phyloP scores from a whole-genome alignment of 64 coral and sea anemone species.

The Actinia tenebrosa region DNA sequence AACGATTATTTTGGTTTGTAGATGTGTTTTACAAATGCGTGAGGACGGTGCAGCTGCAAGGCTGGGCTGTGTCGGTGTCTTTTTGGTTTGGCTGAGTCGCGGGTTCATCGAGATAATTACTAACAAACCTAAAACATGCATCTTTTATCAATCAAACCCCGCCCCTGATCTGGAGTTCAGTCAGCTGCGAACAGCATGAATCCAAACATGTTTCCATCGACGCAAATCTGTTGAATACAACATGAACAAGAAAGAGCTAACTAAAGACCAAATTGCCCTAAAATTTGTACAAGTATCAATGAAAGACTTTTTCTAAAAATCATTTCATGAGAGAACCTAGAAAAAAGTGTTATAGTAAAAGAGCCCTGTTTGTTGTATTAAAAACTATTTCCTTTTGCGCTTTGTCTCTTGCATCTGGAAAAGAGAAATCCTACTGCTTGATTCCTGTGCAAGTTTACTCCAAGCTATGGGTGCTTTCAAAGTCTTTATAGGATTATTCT shows the following conservation, averaged over 20 bases:
- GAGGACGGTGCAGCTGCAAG: not conserved
- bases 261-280: not conserved
- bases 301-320: not conserved
- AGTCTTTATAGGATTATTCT: not conserved
- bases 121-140: conserved; percentile 15
- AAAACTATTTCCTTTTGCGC: not conserved
- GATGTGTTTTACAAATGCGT: conserved; percentile 1
- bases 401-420: not conserved
- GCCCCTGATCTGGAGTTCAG: conserved; percentile 5
- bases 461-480: not conserved
- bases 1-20: not conserved
- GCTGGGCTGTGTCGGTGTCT: not conserved
- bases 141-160: conserved; percentile 11
- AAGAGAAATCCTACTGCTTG: not conserved
- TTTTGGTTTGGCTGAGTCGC: not conserved
- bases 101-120: not conserved
- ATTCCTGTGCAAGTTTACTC: not conserved
- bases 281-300: not conserved
- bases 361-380: not conserved
- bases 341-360: not conserved
- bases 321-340: not conserved
- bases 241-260: not conserved
- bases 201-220: not conserved
- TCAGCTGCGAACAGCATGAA: conserved; percentile 19
- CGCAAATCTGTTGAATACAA: not conserved